A percentile compares a stretch with the other conserved stretches of the same genome.
Conservation (phyloP, 92 coral and sea anemone species). For the Anthopleura xanthogrammica region DNA sequence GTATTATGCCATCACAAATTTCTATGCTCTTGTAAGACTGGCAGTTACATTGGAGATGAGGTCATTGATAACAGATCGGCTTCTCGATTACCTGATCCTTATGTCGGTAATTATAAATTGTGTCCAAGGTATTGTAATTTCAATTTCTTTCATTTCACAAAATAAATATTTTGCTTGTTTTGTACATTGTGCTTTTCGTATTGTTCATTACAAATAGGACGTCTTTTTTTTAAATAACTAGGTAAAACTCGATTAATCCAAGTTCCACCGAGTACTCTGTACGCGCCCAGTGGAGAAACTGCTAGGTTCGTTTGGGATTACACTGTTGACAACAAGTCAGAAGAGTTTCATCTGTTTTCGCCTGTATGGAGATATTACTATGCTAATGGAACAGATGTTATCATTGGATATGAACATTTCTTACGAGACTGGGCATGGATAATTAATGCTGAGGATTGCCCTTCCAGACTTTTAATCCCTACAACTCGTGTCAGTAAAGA, state of each 20-base stretch:
- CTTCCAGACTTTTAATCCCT: conserved; percentile 1
- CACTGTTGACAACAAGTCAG: background rate
- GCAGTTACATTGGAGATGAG: too few species aligned
- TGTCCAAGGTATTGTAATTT: background rate
- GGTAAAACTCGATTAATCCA: too few species aligned
- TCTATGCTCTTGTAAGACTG: too few species aligned
- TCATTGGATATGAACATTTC: background rate
- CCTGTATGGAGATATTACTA: background rate
- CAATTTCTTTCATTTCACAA: background rate
- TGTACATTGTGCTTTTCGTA: too few species aligned
- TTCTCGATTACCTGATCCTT: too few species aligned
- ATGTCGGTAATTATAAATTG: too few species aligned
- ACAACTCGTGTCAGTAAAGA: conserved; percentile 8
- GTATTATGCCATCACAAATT: too few species aligned
- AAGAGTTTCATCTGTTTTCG: background rate
- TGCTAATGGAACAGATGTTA: background rate
- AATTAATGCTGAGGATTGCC: background rate
- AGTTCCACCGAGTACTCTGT: background rate
- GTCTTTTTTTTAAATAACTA: too few species aligned
- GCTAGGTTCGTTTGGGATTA: conserved; percentile 16
- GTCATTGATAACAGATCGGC: too few species aligned
- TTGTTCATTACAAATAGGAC: too few species aligned
- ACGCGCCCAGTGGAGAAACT: background rate
- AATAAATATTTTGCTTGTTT: too few species aligned
- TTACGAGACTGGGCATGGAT: background rate